phyloP scores from a whole-genome alignment of 2,113 vertebrate genomes.

The Donacobius atricapilla region DNA sequence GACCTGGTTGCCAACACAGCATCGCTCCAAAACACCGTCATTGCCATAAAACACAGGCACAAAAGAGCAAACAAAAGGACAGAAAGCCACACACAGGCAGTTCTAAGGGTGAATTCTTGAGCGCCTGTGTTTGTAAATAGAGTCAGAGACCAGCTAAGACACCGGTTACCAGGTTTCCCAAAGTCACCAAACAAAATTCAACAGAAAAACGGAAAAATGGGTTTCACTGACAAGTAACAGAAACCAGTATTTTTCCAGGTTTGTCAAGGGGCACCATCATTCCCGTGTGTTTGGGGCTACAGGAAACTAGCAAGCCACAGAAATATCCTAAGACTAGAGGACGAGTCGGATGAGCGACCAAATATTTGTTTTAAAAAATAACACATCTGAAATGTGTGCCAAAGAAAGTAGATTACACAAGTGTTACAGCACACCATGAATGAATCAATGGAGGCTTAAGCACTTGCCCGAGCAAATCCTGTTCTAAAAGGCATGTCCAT shows the following conservation, averaged over 20 bases:
- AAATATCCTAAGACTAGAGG: neutral
- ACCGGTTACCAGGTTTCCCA: neutral
- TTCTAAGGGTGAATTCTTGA: neutral
- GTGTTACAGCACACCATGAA: neutral
- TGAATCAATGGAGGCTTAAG: neutral
- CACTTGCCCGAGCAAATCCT: neutral
- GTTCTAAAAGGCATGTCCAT: neutral
- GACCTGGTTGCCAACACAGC: neutral
- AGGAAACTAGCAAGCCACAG: neutral
- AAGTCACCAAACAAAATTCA: neutral
- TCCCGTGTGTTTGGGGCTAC: neutral
- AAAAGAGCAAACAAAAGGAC: neutral
- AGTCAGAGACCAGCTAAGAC: neutral
- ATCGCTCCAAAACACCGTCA: neutral
- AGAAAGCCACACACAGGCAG: neutral
- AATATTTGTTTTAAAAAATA: neutral
- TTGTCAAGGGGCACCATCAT: neutral
- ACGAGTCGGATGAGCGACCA: neutral
- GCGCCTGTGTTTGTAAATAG: neutral
- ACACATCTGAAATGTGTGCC: neutral
- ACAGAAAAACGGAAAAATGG: neutral
- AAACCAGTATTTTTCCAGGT: neutral
- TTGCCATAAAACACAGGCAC: neutral
- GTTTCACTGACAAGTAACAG: neutral
- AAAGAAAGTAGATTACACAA: slow-evolving; percentile 5